Conservation (phyloP, 2,888 invertebrate genomes). For the Tipula confusa region DNA sequence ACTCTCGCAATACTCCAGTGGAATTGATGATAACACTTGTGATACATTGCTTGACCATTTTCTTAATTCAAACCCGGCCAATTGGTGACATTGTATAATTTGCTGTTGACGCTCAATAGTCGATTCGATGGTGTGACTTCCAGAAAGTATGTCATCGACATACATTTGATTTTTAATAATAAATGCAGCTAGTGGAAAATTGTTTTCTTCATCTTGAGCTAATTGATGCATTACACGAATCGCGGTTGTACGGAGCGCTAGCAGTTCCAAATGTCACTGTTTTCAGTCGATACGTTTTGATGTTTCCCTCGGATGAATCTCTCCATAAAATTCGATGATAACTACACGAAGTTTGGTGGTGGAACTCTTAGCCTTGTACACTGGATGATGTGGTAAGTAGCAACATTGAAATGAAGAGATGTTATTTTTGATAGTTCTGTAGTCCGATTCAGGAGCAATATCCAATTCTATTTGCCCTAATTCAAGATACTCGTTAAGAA, state of each 20-base stretch:
- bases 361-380: neutral
- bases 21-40: no score
- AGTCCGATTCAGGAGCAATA: neutral
- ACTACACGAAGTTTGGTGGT: neutral
- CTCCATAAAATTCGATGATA: neutral
- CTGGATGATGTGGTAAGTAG: neutral
- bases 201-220: neutral
- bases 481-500: neutral
- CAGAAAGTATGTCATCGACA: no score
- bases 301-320: neutral
- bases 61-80: no score
- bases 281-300: neutral
- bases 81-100: no score
- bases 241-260: neutral
- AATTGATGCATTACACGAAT: neutral
- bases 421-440: neutral
- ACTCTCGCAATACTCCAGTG: no score
- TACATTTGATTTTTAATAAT: no score
- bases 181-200: neutral
- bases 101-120: no score
- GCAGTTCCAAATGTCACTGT: neutral
- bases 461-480: neutral
- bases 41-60: no score
- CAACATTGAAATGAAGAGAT: neutral
- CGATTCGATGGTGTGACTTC: no score